Base-by-base conservation (phyloP, 2,888 invertebrate genomes). In the Meteorus colon region DNA sequence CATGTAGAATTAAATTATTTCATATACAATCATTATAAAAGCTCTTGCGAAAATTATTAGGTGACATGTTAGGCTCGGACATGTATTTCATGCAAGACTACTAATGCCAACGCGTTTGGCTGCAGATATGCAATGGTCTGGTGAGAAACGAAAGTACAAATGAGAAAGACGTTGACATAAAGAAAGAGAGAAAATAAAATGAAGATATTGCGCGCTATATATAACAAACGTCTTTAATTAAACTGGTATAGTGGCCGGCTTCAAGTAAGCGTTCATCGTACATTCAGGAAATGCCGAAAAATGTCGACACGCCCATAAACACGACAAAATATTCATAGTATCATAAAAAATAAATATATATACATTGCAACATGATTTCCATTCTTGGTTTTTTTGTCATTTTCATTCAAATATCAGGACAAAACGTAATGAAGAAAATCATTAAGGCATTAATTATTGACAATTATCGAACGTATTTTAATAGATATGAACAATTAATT, bases 201-300 rank as follows among this genome's bases (percentile, higher is more conserved):
- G 73, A 75, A 69, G 66, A 74, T 73, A 76, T 37, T 37, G 37
- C 37, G 34, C 29, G 51, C 70, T 78, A 75, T 79, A 77, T 80
- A 78, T 75, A 78, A 75, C 55, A 69, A 69, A 75, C 67, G 67
- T 78, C 69, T 81, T 79, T 78, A 81, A 80, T 82, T 80, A 80
- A 81, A 80, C 72, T 51, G 74, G 55, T 55, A 19, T 59, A 65
- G 37, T 55, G 48, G 62, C 51, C 51, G 59, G 27, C 59, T 65
- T 73, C 68, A 34, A 48, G 60, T 69, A 16, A 55, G 67, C 60
- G 70, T 67, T 60, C 24, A n/a, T 55, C 51, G 55, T 29, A 31
- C 41, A 75, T 75, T 65, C 59, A 65, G 74, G 77, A 78, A 78
- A 70, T 65, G 75, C 59, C 66, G 48, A 76, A 77, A 75, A 78